phyloP scores from a whole-genome alignment of 2,113 vertebrate genomes.

The Grus americana region DNA sequence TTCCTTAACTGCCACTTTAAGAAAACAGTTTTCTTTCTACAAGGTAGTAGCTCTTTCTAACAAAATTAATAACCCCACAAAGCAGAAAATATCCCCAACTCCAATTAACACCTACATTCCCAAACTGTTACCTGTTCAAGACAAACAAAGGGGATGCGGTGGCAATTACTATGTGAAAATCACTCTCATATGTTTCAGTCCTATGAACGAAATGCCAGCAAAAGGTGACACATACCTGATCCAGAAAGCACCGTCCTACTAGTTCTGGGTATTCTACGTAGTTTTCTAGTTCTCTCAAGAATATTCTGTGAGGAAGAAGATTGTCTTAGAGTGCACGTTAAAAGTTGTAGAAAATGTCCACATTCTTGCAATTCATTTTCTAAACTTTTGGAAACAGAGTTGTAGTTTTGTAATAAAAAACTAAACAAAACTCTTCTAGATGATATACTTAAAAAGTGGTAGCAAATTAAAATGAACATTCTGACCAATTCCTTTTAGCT shows the following conservation, averaged over 20 bases:
- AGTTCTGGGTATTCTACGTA: constrained; percentile 89
- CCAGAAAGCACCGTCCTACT: constrained; percentile 91
- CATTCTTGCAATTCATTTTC: neutral
- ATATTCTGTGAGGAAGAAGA: constrained; percentile 79
- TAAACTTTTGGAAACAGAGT: neutral
- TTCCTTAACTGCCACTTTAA: neutral
- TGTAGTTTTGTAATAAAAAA: neutral
- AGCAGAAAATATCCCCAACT: neutral
- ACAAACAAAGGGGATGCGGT: neutral
- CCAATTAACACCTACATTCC: neutral
- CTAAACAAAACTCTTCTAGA: neutral
- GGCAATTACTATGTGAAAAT: neutral
- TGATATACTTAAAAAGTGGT: neutral
- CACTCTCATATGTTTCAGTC: neutral
- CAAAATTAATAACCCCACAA: neutral
- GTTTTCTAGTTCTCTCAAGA: constrained; percentile 89
- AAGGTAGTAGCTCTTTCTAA: neutral
- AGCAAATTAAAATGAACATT: neutral
- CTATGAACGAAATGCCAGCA: neutral
- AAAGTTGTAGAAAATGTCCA: neutral
- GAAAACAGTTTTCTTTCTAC: neutral
- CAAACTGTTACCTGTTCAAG: neutral
- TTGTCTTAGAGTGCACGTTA: neutral
- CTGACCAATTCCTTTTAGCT: neutral
- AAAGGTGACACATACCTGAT: constrained; percentile 78